Conservation (phyloP, 1,140 invertebrate genomes). For the Plectus sambesii region DNA sequence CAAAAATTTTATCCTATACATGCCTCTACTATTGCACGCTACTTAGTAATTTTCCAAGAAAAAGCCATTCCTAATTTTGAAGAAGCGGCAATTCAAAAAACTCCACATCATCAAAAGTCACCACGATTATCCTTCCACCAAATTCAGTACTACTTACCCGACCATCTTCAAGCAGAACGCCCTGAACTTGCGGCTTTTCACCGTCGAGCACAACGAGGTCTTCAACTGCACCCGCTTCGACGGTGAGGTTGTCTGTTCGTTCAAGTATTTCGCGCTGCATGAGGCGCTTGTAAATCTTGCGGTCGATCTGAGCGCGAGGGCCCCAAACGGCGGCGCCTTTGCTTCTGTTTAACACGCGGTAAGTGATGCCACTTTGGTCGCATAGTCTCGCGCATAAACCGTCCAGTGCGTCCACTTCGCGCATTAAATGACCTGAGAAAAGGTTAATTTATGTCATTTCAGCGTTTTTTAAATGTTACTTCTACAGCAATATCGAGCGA, state of each 20-base stretch:
- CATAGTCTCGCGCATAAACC: constrained; percentile 73
- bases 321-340: constrained; percentile 82
- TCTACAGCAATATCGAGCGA: too few relatives aligned
- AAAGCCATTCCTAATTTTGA: too few relatives aligned
- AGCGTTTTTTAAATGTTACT: too few relatives aligned
- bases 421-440: constrained; percentile 62
- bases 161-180: constrained; percentile 24
- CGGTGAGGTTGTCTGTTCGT: constrained; percentile 57
- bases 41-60: too few relatives aligned
- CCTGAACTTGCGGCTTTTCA: constrained; percentile 49
- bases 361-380: constrained; percentile 55
- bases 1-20: too few relatives aligned
- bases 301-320: constrained; percentile 75
- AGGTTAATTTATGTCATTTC: too few relatives aligned
- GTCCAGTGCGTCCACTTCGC: constrained; percentile 80
- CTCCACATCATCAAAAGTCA: too few relatives aligned
- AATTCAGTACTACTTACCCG: constrained; percentile 10
- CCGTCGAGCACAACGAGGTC: constrained; percentile 59
- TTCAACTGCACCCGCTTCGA: constrained; percentile 66
- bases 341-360: constrained; percentile 60
- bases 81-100: too few relatives aligned
- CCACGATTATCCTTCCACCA: constrained; percentile 6
- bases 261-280: constrained; percentile 55
- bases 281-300: constrained; percentile 65
- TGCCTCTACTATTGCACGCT: too few relatives aligned